phyloP scores from a whole-genome alignment of 2,888 invertebrate genomes.

The Adelognathus sp. region DNA sequence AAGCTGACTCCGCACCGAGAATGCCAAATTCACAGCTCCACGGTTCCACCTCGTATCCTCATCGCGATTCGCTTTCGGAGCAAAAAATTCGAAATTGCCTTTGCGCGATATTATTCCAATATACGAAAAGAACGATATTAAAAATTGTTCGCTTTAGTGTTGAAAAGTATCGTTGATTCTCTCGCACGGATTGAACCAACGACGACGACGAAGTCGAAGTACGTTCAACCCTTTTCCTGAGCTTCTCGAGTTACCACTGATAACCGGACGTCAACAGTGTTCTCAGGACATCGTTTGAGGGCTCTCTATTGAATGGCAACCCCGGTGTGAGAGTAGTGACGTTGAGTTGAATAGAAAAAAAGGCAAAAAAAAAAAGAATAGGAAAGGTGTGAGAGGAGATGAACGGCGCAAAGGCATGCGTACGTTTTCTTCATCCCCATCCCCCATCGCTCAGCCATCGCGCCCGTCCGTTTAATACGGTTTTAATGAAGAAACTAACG shows the following conservation, averaged over 20 bases:
- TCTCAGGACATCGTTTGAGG: too few species aligned
- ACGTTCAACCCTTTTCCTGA: too few species aligned
- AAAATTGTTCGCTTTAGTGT: constrained; percentile 16
- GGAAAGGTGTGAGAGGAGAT: constrained; percentile 16
- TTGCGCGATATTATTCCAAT: constrained; percentile 23
- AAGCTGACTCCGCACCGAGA: constrained; percentile 72
- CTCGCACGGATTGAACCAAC: not conserved
- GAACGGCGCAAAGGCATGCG: too few species aligned
- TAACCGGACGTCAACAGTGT: too few species aligned
- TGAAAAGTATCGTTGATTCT: not conserved
- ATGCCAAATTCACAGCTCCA: constrained; percentile 62
- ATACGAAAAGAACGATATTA: constrained; percentile 17
- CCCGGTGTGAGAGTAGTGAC: constrained; percentile 22
- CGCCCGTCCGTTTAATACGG: constrained; percentile 53
- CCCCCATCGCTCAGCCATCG: not conserved
- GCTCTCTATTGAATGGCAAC: constrained; percentile 31
- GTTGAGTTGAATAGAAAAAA: constrained; percentile 40
- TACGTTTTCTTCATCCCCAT: not conserved
- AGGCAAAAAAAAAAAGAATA: constrained; percentile 10
- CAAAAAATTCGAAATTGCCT: constrained; percentile 40
- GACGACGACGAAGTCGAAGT: not conserved
- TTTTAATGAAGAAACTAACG: constrained; percentile 67
- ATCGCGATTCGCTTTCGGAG: not conserved
- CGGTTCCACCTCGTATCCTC: not conserved
- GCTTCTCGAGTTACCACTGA: too few species aligned